Evolutionary conservation across 2,888 invertebrate genomes (phyloP), one percentile per base, ranked within the genome.

Genomic region (Folsomia candida): DNA sequence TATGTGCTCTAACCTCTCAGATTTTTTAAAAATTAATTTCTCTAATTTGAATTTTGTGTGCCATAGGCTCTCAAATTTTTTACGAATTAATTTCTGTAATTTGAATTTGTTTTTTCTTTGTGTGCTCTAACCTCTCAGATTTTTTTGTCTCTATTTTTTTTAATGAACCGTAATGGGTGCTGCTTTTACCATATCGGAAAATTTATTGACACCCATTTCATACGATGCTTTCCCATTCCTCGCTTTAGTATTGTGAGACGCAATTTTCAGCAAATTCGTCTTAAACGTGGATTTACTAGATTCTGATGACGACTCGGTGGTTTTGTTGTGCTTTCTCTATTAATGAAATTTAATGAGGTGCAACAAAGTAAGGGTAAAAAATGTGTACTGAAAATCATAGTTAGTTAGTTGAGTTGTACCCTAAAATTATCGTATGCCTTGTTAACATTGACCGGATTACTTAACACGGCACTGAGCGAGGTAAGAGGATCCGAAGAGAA

Each of bases 171-270:
- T n/a, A n/a, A n/a, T n/a, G n/a, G n/a, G n/a, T n/a, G n/a, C n/a
- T 25, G 25, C 25, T 60, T 24, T 29, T 57, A 67, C 67, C 67
- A 67, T 59, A 22, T 67, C 67, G 2, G 67, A 26, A 58, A 67
- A 67, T 25, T 37, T 1, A 20, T 67, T 67, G 11, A 67, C 47
- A 2, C 67, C 59, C 59, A 59, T 58, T 29, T 58, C 59, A 24
- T 59, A 67, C 6, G 59, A 24, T 14, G 2, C 9, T 22, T 59
- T 28, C 18, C 67, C 67, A 20, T 18, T 14, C 37, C 62, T 25
- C 11, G 62, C 62, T 28, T 29, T 62, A 2, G 29, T 62, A 27
- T 62, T 62, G 29, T 62, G 62, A n/a, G 11, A 9, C 6, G 29
- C 27, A 28, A 62, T 29, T 62, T 27, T 28, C 4, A 62, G 27